A percentile compares a stretch with the other conserved stretches of the same genome.
phyloP scores from a whole-genome alignment of 2,113 vertebrate genomes.

The Ochotona princeps region DNA sequence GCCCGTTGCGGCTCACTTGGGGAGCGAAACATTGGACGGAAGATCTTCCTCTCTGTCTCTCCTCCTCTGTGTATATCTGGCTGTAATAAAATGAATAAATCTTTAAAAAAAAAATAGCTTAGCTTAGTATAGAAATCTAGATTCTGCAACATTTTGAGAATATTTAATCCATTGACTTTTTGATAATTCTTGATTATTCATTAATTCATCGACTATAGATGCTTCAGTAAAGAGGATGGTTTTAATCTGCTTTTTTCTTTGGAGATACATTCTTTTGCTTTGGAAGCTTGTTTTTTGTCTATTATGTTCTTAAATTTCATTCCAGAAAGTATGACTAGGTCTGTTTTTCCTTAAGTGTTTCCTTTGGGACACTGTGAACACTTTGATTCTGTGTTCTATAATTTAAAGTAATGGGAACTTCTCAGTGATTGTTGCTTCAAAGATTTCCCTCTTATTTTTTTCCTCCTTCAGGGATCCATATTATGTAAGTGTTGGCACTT shows the following conservation, averaged over 20 bases:
- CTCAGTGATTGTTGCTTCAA: not conserved
- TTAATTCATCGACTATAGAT: not conserved
- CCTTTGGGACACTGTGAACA: not conserved
- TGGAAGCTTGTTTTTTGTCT: slow-evolving; percentile 21
- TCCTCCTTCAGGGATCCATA: not conserved
- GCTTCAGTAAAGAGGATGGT: not conserved
- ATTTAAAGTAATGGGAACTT: not conserved
- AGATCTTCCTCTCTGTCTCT: too few species aligned
- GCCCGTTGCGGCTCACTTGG: too few species aligned
- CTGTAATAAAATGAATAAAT: too few species aligned
- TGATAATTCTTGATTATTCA: not conserved
- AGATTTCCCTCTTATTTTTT: not conserved
- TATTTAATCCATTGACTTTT: not conserved
- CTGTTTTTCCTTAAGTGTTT: not conserved
- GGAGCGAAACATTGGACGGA: too few species aligned
- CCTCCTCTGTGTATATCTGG: too few species aligned
- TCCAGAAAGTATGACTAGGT: not conserved
- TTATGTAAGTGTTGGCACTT: not conserved
- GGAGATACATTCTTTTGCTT: not conserved
- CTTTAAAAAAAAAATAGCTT: not conserved
- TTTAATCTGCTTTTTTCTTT: not conserved
- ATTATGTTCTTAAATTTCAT: slow-evolving; percentile 26
- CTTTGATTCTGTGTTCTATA: not conserved
- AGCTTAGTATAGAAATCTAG: not conserved
- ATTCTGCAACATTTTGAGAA: not conserved